Evolutionary conservation across 2,113 vertebrate genomes (phyloP), one percentile per base, ranked within the genome.

Genomic region (Bufo bufo): DNA sequence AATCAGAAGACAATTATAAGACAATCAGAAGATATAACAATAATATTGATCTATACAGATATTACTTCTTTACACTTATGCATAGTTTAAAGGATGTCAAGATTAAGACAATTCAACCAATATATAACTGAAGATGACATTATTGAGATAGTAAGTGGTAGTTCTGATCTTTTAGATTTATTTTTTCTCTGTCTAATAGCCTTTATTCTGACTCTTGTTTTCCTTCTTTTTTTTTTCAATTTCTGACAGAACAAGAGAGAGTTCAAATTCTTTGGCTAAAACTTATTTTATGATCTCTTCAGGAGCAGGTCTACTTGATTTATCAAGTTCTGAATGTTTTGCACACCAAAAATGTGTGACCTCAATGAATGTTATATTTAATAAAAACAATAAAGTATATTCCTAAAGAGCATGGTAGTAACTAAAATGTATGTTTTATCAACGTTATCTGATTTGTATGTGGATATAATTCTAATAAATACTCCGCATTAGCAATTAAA

Each of bases 401-500:
- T 19, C 6, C 45, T 17, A 74, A 74, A 17, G 9, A 49, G 71
- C 43, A 47, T 47, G 43, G 17, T 17, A 74, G 6, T 11, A 56
- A 23, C 12, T 50, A 7, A 16, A 58, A 80, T 33, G 7, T 80
- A 9, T 79, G n/a, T 12, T 63, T 49, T 14, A 52, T 19, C 17
- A 23, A 47, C 66, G 61, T 13, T 82, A n/a, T 65, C 8, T 17
- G 20, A 20, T 43, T 82, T 49, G 9, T n/a, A n/a, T 66, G 45
- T 50, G 84, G 56, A 33, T 61, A 56, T 77, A 61, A 75, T 58
- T 74, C 10, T 80, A 79, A 87, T 80, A 33, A 54, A 54, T 13
- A 3, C 6, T 66, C 87, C 87, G 59, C 47, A 89, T 16, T 50
- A 82, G 74, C 85, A 4, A 49, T 89, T 75, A 90, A 0, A 80